These are phyloP conservation scores for Drosophila novamexicana DNA, from an alignment of 1,140 invertebrate species.

Conservation along the genomic window DNA sequence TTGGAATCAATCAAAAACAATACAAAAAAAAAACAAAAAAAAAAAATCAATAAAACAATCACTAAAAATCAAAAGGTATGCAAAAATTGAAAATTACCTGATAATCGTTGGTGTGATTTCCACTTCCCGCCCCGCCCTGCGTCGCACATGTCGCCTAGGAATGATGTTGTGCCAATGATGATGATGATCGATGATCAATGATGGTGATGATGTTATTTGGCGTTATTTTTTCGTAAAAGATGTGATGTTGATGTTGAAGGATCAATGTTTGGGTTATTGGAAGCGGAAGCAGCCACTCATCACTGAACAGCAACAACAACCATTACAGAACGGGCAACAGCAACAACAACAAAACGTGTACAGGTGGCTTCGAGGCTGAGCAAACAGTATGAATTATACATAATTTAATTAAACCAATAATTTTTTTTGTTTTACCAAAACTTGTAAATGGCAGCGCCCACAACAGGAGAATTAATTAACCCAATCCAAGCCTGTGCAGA, in stretches of 20 bases:
- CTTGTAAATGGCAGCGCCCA: constrained; percentile 59
- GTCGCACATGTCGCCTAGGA: constrained; percentile 61
- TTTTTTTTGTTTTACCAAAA: constrained; percentile 69
- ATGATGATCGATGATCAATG: constrained; percentile 47
- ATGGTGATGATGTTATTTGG: constrained; percentile 55
- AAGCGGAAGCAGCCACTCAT: constrained; percentile 43
- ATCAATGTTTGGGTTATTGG: constrained; percentile 38
- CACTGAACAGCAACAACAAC: constrained; percentile 27
- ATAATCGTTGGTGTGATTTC: constrained; percentile 81
- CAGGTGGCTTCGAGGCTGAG: constrained; percentile 75
- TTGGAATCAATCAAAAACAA: constrained; percentile 59
- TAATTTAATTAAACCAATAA: constrained; percentile 81
- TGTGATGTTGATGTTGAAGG: constrained; percentile 52
- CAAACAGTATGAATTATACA: constrained; percentile 83
- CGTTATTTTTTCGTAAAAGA: constrained; percentile 37
- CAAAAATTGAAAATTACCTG: constrained; percentile 66
- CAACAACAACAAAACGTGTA: constrained; percentile 56
- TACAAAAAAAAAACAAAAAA: constrained; percentile 27
- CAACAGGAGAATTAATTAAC: constrained; percentile 9
- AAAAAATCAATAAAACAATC: constrained; percentile 26
- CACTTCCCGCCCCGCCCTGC: constrained; percentile 69
- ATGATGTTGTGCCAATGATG: constrained; percentile 43
- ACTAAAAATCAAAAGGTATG: constrained; percentile 64
- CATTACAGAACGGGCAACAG: constrained; percentile 19
- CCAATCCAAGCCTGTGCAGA: constrained; percentile 36